Conservation (phyloP, 2,797 vertebrate species). For the Galago senegalensis region DNA sequence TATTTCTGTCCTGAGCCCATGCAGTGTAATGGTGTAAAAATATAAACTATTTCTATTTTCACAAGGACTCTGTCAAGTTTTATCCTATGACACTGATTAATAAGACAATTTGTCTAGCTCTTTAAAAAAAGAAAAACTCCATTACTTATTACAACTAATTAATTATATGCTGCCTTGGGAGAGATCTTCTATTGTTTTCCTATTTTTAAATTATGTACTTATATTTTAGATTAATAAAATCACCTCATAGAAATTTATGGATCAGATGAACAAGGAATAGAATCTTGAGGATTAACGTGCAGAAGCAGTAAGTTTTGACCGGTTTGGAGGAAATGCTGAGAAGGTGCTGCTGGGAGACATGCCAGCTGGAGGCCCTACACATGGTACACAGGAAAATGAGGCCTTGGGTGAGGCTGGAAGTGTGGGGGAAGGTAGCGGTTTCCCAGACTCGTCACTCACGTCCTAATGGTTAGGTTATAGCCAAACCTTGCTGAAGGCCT, state of each 20-base stretch:
- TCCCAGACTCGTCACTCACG: neutral
- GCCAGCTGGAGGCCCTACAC: accelerated
- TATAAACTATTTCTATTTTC: neutral
- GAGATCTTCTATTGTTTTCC: neutral
- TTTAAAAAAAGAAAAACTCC: neutral
- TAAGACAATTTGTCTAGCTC: neutral
- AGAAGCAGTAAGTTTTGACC: neutral
- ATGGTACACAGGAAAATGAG: neutral
- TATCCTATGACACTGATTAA: neutral
- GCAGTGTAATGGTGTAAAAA: neutral
- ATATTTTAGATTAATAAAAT: neutral
- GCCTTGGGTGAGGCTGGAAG: accelerated
- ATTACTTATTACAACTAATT: slow-evolving; percentile 6
- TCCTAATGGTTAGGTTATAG: neutral
- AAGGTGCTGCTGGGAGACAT: neutral
- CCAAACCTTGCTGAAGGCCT: neutral
- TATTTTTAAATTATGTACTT: neutral
- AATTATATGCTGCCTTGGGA: neutral
- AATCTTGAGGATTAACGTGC: neutral
- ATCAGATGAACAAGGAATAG: neutral
- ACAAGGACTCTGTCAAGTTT: neutral
- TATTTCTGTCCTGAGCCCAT: neutral
- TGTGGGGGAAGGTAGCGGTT: neutral
- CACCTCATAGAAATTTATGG: neutral
- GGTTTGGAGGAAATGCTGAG: accelerated